Evolutionary conservation across 2,113 vertebrate species (phyloP), one percentile per base, ranked within the genome.

Genomic region (Corythaeola cristata): DNA sequence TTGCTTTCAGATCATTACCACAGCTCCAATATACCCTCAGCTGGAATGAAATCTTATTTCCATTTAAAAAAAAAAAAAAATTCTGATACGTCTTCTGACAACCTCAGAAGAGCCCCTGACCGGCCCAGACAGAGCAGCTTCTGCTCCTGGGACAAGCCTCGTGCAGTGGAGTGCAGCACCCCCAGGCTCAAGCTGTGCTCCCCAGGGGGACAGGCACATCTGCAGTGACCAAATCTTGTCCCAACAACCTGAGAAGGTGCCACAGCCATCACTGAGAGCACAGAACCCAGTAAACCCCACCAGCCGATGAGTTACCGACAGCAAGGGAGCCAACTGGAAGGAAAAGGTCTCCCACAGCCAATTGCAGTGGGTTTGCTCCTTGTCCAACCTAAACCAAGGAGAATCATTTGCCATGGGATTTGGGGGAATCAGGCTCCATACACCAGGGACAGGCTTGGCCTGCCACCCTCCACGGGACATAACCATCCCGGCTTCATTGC

Each of bases 101-200:
- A 39, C 6, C 15, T 17, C 30, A 35, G 53, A 67, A 58, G 15
- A 73, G 75, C 49, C 28, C 15, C 28, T 41, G 32, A 20, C 53
- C 8, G 5, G 28, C 49, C 12, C n/a, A 63, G 66, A 55, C 60
- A 89, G 60, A 82, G 62, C 14, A 82, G 62, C 14, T 52, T 24
- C 79, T 83, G 73, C 87, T 88, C 71, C 66, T n/a, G 21, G 15
- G n/a, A 80, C 0, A 0, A 87, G n/a, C 12, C 32, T 22, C 37
- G 55, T 4, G 3, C 0, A 0, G 77, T 47, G 37, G 5, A 75
- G 19, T 0, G 0, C 12, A 64, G 67, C 58, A 72, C 11, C 19
- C 67, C n/a, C 8, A 56, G 74, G 66, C 24, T 63, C 47, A 66
- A 28, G 9, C 37, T 19, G 35, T 50, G 52, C 4, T 90, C 52